phyloP scores from a whole-genome alignment of 2,113 vertebrate genomes.

The Clinocottus analis region DNA sequence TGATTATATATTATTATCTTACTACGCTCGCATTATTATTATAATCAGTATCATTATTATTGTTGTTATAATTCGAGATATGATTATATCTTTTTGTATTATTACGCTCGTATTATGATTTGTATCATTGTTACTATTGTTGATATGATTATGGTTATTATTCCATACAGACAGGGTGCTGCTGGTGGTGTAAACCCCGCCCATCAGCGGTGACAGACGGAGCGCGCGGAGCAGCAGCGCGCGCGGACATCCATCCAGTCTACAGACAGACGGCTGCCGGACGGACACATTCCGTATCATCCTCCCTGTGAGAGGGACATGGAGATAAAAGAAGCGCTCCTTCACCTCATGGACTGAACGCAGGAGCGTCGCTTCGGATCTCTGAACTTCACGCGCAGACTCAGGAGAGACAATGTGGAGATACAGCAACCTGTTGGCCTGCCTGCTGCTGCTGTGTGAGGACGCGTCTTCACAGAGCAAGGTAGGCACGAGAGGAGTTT shows the following conservation, averaged over 20 bases:
- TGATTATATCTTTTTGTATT: neutral
- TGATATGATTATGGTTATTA: too few species aligned
- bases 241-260: too few species aligned
- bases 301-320: slow-evolving; percentile 39
- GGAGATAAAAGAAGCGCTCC: slow-evolving; percentile 50
- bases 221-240: too few species aligned
- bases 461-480: slow-evolving; percentile 75
- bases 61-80: neutral
- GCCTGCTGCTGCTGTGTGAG: slow-evolving; percentile 71
- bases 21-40: neutral
- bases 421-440: slow-evolving; percentile 71
- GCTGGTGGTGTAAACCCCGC: too few species aligned
- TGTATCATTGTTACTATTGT: neutral
- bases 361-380: slow-evolving; percentile 25
- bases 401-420: slow-evolving; percentile 77
- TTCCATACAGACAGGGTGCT: too few species aligned
- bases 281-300: neutral
- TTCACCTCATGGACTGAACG: slow-evolving; percentile 28
- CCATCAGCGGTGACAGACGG: too few species aligned
- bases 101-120: neutral
- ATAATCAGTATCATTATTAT: neutral
- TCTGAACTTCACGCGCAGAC: slow-evolving; percentile 13
- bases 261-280: too few species aligned
- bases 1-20: neutral
- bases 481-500: slow-evolving; percentile 67